Evolutionary conservation across 2,888 invertebrate genomes (phyloP).

Genomic region (Eristalis pertinax): DNA sequence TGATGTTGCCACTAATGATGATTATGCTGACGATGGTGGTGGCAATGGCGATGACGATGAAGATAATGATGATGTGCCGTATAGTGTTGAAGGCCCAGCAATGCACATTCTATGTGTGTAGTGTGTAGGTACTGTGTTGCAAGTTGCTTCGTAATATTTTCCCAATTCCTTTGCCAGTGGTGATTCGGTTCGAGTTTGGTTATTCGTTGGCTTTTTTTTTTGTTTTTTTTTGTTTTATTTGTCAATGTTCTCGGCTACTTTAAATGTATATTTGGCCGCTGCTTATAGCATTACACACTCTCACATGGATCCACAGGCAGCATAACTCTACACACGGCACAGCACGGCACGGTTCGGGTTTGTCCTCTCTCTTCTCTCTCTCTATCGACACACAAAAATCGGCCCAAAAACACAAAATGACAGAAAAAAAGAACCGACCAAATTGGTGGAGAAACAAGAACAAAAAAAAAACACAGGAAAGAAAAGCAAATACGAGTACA

Average conservation of each 20-base stretch:
- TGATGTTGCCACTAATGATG: constrained; percentile 50
- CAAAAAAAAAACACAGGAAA: constrained; percentile 55
- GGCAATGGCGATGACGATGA: constrained; percentile 50
- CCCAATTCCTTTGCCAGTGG: constrained; percentile 65
- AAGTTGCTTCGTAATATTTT: constrained; percentile 73
- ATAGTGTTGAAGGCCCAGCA: constrained; percentile 65
- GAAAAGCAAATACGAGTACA: constrained; percentile 57
- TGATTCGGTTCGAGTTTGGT: constrained; percentile 60
- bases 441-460: constrained; percentile 70
- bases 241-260: constrained; percentile 71
- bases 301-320: constrained; percentile 58
- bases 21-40: constrained; percentile 59
- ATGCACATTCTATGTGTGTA: constrained; percentile 73
- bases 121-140: constrained; percentile 73
- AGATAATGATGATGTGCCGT: constrained; percentile 61
- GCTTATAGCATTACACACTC: constrained; percentile 71
- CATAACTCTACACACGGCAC: constrained; percentile 60
- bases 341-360: constrained; percentile 67
- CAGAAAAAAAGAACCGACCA: constrained; percentile 71
- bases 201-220: constrained; percentile 66
- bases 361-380: constrained; percentile 70
- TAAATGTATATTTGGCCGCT: constrained; percentile 69
- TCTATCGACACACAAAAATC: constrained; percentile 72
- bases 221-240: constrained; percentile 73
- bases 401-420: constrained; percentile 71